These are phyloP conservation scores for Creontiades dilutus DNA, from an alignment of 2,888 invertebrate genomes.

Conservation along the genomic window DNA sequence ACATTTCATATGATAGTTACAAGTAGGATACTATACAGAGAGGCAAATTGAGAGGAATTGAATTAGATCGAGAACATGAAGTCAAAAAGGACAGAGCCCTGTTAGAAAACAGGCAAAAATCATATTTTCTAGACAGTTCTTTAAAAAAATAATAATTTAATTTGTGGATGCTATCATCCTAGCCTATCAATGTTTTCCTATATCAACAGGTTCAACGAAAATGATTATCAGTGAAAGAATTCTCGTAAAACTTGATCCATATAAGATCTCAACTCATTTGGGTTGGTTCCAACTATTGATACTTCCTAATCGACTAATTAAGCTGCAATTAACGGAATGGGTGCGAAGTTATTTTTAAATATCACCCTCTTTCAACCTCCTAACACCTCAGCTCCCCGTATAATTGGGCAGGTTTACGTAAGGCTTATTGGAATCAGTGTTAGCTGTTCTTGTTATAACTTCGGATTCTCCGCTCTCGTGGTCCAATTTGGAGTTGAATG, in stretches of 20 bases:
- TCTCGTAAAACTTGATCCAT: background rate
- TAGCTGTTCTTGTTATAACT: background rate
- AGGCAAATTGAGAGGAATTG: too few species aligned
- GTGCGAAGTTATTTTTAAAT: background rate
- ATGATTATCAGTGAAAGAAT: background rate
- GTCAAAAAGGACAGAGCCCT: too few species aligned
- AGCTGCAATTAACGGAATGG: background rate
- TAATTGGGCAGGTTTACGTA: background rate
- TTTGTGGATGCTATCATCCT: too few species aligned
- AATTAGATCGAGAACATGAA: too few species aligned
- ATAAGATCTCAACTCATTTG: background rate
- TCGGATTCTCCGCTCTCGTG: too few species aligned
- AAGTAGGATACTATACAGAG: too few species aligned
- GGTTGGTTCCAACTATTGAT: background rate
- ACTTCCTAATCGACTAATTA: constrained; percentile 1
- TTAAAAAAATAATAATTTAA: too few species aligned
- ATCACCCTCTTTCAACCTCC: background rate
- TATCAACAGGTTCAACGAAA: background rate
- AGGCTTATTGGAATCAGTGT: background rate
- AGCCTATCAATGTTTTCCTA: background rate
- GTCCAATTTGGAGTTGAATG: too few species aligned
- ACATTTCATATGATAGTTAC: too few species aligned
- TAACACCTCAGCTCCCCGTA: background rate
- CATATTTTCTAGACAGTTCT: too few species aligned
- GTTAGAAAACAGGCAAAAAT: too few species aligned